Evolutionary conservation across 2,888 invertebrate species (phyloP), one percentile per base, ranked within the genome.

Genomic region (Cryptocephalus moraei): DNA sequence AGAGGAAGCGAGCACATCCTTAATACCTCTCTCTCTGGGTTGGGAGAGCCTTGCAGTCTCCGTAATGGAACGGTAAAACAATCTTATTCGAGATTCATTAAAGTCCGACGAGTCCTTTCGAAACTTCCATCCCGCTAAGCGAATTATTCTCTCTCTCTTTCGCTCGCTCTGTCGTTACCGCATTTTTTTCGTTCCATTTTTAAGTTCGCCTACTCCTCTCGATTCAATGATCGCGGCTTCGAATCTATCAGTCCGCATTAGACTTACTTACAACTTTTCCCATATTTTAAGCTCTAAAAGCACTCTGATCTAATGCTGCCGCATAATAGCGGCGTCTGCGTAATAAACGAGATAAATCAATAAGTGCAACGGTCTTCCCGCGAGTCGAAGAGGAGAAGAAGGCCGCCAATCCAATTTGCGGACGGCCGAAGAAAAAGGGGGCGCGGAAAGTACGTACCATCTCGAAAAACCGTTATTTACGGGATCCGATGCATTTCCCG

Each of bases 221-320:
- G 40, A 40, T 40, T 40, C 40, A 40, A 22, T 22, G 22, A 61
- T 60, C 60, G 54, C 62, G 60, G 61, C 61, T 62, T 56, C 51
- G 58, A 67, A 65, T 65, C 66, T 66, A 67, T 67, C 65, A 64
- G 62, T 56, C 55, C 55, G 65, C 60, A 66, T 67, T 67, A 67
- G 56, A 60, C 56, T 62, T 64, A 62, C 66, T 64, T 65, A 64
- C 60, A 66, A 67, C 61, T 67, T 67, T 65, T 64, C 64, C 62
- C 64, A 67, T 67, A 67, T 65, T 66, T 66, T 64, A 64, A 61
- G 62, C 57, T 55, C 57, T 55, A 54, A 59, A 58, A 60, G 61
- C 59, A 58, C 56, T 62, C 53, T 50, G 53, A 54, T 58, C 54
- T 60, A 61, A 62, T 57, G 57, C 59, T 53, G 51, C 55, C 58